These are phyloP conservation scores for Naja naja DNA, from an alignment of 2,113 vertebrate species.

Conservation along the genomic window DNA sequence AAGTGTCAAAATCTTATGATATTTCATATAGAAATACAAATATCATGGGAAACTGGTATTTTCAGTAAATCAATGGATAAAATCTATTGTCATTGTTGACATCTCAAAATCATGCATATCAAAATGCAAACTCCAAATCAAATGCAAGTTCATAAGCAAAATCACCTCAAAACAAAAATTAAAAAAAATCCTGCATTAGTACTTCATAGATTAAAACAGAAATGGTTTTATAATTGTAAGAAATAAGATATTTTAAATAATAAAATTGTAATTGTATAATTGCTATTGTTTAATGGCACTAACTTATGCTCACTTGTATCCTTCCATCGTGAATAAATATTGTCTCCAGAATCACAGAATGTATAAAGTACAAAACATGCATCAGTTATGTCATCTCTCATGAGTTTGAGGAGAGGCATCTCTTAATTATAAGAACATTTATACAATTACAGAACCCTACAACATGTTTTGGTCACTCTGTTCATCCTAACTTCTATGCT, in stretches of 20 bases:
- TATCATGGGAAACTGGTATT: background rate
- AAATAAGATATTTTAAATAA: background rate
- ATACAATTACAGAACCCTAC: background rate
- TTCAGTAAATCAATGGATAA: background rate
- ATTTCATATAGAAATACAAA: background rate
- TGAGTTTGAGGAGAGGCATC: constrained; percentile 47
- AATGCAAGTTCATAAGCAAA: background rate
- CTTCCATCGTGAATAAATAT: background rate
- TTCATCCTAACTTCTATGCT: constrained; percentile 32
- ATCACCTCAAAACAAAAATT: background rate
- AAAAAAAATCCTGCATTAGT: background rate
- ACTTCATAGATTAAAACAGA: background rate
- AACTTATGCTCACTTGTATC: background rate
- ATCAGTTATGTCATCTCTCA: constrained; percentile 22
- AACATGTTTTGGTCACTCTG: background rate
- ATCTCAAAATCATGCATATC: background rate
- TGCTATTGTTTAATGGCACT: background rate
- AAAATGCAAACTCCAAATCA: background rate
- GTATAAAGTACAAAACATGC: background rate
- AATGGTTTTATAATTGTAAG: background rate
- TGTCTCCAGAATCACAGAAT: background rate
- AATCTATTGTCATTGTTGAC: background rate
- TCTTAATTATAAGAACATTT: constrained; percentile 5
- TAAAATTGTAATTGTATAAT: background rate
- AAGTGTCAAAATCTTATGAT: background rate